phyloP scores from a whole-genome alignment of 2,888 invertebrate genomes.

The Drosophila pseudotalamancana region DNA sequence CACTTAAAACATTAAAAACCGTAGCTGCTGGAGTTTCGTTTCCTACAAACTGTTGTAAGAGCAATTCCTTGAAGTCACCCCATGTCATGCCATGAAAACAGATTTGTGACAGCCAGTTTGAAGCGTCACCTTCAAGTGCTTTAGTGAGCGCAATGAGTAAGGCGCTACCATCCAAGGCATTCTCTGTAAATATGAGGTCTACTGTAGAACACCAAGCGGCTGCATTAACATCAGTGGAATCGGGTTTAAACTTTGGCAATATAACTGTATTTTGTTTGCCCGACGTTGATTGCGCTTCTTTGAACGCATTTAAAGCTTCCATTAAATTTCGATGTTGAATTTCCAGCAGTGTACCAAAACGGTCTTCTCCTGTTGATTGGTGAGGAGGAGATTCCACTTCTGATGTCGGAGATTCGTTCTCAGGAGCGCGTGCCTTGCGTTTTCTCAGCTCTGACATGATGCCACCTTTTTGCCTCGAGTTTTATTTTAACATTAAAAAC shows the following conservation, averaged over 20 bases:
- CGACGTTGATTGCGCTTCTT: neutral
- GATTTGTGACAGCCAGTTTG: neutral
- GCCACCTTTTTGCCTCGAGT: no score
- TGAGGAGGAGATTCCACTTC: neutral
- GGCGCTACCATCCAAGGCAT: constrained; percentile 2
- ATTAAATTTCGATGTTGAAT: neutral
- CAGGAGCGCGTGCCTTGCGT: no score
- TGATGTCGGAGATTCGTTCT: no score
- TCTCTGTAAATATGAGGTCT: constrained; percentile 7
- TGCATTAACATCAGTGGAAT: constrained; percentile 9
- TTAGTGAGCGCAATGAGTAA: neutral
- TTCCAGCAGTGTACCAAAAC: constrained; percentile 1
- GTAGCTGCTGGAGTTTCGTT: neutral
- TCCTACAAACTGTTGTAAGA: no score
- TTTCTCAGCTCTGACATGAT: no score
- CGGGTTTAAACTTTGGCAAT: constrained; percentile 16
- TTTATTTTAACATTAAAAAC: no score
- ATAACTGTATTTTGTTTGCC: neutral
- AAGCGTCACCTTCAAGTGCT: neutral
- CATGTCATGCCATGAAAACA: neutral
- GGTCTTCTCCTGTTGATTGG: neutral
- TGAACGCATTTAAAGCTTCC: neutral
- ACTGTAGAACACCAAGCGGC: constrained; percentile 14
- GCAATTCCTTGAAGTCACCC: no score
- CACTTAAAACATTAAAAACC: neutral